Percentiles rank a stretch among this genome's conserved stretches.
phyloP scores from a whole-genome alignment of 2,888 invertebrate species.

The Erebia epiphron region DNA sequence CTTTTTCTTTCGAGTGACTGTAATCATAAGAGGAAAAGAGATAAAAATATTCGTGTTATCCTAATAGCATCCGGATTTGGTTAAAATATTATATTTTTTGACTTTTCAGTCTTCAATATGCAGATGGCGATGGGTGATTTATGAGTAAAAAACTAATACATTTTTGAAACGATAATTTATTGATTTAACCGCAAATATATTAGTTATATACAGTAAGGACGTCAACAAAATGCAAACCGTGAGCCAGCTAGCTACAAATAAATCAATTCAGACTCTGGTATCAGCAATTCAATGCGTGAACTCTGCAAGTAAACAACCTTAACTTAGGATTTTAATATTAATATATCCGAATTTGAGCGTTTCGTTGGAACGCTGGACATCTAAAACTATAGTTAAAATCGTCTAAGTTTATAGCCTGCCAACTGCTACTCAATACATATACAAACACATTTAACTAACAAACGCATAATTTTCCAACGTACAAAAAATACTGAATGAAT shows the following conservation, averaged over 20 bases:
- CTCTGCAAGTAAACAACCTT: slow-evolving; percentile 41
- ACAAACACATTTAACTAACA: slow-evolving; percentile 64
- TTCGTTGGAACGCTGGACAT: slow-evolving; percentile 24
- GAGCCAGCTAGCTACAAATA: slow-evolving; percentile 64
- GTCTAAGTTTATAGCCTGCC: slow-evolving; percentile 48
- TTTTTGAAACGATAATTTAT: slow-evolving; percentile 81
- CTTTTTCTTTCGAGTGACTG: no score
- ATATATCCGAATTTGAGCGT: slow-evolving; percentile 33
- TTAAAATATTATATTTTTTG: no score
- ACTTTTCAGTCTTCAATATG: no score
- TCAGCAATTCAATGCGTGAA: slow-evolving; percentile 48
- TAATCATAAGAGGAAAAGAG: no score
- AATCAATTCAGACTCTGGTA: slow-evolving; percentile 48
- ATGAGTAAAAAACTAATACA: slow-evolving; percentile 39
- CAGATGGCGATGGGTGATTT: not conserved
- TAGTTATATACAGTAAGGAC: slow-evolving; percentile 80
- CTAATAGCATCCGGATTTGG: no score
- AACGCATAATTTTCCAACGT: slow-evolving; percentile 66
- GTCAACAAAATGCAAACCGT: slow-evolving; percentile 78
- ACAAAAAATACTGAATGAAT: slow-evolving; percentile 75
- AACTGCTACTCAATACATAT: slow-evolving; percentile 69
- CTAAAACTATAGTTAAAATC: slow-evolving; percentile 42
- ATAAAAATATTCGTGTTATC: no score
- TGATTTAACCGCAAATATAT: slow-evolving; percentile 81
- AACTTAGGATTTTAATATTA: slow-evolving; percentile 39